phyloP scores from a whole-genome alignment of 2,113 vertebrate species.

The Patagioenas fasciata region DNA sequence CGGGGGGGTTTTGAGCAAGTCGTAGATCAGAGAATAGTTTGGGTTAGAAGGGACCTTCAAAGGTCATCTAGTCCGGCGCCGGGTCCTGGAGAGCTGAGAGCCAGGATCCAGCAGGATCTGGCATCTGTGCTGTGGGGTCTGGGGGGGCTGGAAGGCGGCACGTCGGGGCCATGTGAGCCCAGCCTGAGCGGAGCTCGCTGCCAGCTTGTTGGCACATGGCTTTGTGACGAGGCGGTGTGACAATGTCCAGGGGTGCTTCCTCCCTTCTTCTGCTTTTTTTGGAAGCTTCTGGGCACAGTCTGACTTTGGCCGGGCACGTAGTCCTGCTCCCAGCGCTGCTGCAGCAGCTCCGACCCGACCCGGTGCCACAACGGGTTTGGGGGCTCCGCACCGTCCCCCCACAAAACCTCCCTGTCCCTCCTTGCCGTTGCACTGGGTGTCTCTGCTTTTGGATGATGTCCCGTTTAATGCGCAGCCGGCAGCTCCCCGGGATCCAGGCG shows the following conservation, averaged over 20 bases:
- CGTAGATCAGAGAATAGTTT: neutral
- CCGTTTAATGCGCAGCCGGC: accelerated
- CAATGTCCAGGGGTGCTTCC: too few relatives aligned
- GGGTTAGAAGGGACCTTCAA: too few relatives aligned
- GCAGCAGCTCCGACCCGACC: neutral
- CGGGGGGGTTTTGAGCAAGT: neutral
- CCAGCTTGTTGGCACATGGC: too few relatives aligned
- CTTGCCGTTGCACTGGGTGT: neutral
- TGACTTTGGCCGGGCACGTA: too few relatives aligned
- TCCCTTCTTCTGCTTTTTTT: neutral
- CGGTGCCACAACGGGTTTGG: too few relatives aligned
- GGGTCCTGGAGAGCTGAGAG: neutral
- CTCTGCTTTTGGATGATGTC: neutral
- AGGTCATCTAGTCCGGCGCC: too few relatives aligned
- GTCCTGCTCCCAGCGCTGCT: too few relatives aligned
- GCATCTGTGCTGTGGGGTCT: neutral
- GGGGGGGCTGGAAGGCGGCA: neutral
- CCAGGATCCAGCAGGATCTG: neutral
- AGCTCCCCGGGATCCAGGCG: neutral
- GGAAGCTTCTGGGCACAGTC: too few relatives aligned
- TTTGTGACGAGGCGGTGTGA: too few relatives aligned
- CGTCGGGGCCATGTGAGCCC: too few relatives aligned
- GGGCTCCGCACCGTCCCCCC: neutral
- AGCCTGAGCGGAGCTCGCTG: too few relatives aligned
- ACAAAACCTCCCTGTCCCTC: neutral